Evolutionary conservation across 2,113 vertebrate genomes (phyloP), one percentile per base, ranked within the genome.

Genomic region (Anoura caudifer): DNA sequence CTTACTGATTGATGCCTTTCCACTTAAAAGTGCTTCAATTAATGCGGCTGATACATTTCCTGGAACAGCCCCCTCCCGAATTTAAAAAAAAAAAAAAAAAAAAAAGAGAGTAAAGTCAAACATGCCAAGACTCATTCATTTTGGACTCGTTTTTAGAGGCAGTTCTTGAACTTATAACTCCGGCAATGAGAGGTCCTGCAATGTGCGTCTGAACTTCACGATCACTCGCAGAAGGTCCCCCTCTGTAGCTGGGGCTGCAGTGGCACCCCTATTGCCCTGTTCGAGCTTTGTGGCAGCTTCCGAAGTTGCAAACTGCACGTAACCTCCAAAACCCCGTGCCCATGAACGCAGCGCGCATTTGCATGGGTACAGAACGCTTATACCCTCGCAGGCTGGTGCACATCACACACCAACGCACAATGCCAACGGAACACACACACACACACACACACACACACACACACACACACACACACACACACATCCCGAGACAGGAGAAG

Each of bases 121-220:
- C 92, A 92, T 81, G 96, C 95, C 96, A 79, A 92, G 65, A 59
- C 91, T 96, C 95, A 94, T 96, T 97, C 97, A 91, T 86, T 91
- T 76, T 63, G 65, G 52, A 77, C 75, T 90, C 92, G 45, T 11
- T 85, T 79, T 84, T 41, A 83, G 54, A 96, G 43, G 52, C 89
- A 86, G 76, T 73, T 88, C 92, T 93, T 61, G 81, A 95, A 79
- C 76, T 56, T 81, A 36, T 31, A 73, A 85, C 91, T 77, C 94
- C 81, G 95, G 87, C 89, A 28, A 13, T 1, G n/a, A 6, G 91
- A 91, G 75, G 54, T 47, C 79, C 72, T 59, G 73, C 79, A 33
- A 59, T 8, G 81, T 33, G 91, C 63, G 41, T 86, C 52, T 83
- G 83, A 92, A 65, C 24, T 95, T 79, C 91, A 38, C 96, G 38